These are phyloP conservation scores for Sphinx pinastri DNA, from an alignment of 2,888 invertebrate genomes.

Conservation along the genomic window DNA sequence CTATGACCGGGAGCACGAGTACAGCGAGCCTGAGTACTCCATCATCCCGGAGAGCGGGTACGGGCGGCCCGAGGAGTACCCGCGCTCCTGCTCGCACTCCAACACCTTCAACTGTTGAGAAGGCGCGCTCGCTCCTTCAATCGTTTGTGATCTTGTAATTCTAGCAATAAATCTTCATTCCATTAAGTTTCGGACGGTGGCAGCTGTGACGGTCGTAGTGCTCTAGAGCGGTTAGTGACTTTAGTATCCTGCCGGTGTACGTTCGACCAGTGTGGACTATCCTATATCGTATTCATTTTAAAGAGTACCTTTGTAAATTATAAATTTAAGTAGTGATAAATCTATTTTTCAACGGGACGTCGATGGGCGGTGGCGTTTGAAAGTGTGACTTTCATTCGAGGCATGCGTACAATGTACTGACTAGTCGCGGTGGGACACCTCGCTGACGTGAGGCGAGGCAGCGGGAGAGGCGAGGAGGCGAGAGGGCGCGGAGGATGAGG, in stretches of 20 bases:
- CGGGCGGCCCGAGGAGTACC: constrained; percentile 64
- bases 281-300: constrained; percentile 73
- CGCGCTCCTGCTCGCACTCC: constrained; percentile 75
- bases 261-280: constrained; percentile 70
- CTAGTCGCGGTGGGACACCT: constrained; percentile 62
- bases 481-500: constrained; percentile 38
- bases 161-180: constrained; percentile 85
- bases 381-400: constrained; percentile 78
- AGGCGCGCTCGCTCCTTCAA: constrained; percentile 57
- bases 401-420: constrained; percentile 74
- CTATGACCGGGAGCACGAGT: constrained; percentile 62
- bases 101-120: constrained; percentile 83
- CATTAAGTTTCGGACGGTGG: constrained; percentile 76
- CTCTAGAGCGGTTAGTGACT: constrained; percentile 79
- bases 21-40: constrained; percentile 81
- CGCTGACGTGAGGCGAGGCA: constrained; percentile 27
- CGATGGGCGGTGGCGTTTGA: constrained; percentile 58
- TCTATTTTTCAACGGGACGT: constrained; percentile 79
- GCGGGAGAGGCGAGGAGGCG: constrained; percentile 49
- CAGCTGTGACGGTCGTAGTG: constrained; percentile 73
- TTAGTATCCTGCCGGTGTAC: constrained; percentile 64
- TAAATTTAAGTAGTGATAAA: constrained; percentile 82
- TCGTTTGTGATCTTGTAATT: constrained; percentile 83
- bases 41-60: constrained; percentile 75
- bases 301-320: constrained; percentile 82